Evolutionary conservation across 2,888 invertebrate species (phyloP).

Genomic region (Callyntrura sp.): DNA sequence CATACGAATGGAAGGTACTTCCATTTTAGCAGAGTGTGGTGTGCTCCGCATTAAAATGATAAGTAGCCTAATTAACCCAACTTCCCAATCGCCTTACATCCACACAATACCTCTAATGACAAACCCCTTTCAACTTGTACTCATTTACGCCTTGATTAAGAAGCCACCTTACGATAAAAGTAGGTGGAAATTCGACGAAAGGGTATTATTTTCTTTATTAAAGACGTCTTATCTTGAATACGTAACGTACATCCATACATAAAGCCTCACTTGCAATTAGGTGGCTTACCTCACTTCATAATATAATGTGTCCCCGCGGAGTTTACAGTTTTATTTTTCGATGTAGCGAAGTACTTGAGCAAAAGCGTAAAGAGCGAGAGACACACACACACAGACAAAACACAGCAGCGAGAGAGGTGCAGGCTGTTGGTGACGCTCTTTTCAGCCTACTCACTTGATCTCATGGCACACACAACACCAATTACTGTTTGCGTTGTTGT

Average conservation of each 20-base stretch:
- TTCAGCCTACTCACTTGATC: conserved; percentile 20
- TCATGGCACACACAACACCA: conserved; percentile 14
- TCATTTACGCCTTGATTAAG: too few relatives aligned
- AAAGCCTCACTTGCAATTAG: neutral
- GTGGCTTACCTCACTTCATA: conserved; percentile 32
- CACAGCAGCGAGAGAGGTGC: neutral
- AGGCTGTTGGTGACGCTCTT: neutral
- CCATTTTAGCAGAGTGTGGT: too few relatives aligned
- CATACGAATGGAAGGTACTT: neutral
- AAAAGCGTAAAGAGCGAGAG: neutral
- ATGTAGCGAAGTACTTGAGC: conserved; percentile 1
- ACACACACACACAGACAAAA: neutral
- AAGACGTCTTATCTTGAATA: neutral
- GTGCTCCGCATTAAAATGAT: conserved; percentile 39
- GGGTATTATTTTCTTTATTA: neutral
- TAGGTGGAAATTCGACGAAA: neutral
- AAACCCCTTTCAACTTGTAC: neutral
- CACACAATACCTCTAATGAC: neutral
- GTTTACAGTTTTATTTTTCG: conserved; percentile 55
- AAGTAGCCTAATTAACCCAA: neutral
- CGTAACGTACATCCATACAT: neutral
- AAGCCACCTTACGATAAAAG: neutral
- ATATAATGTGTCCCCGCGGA: conserved; percentile 53
- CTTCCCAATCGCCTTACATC: neutral
- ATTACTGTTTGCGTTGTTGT: conserved; percentile 8